phyloP scores from a whole-genome alignment of 2,888 invertebrate species.

The Catonia carolina region DNA sequence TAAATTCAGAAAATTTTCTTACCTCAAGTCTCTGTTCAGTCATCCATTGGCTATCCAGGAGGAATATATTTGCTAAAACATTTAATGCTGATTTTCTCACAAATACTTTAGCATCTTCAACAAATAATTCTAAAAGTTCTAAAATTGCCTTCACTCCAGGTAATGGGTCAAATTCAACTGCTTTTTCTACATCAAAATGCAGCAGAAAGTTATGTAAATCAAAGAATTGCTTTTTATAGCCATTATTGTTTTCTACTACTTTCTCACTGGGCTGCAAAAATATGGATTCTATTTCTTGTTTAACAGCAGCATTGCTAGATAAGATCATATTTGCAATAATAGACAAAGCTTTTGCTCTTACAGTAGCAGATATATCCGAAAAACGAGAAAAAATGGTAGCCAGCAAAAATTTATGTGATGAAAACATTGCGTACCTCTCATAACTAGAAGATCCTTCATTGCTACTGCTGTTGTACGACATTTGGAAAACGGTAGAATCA shows the following conservation, averaged over 20 bases:
- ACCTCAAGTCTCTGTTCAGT: constrained; percentile 29
- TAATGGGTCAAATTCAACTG: constrained; percentile 35
- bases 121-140: constrained; percentile 43
- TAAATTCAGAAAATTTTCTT: no score
- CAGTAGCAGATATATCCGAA: constrained; percentile 51
- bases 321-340: constrained; percentile 50
- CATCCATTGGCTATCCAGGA: constrained; percentile 31
- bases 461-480: background rate
- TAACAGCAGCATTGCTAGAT: constrained; percentile 31
- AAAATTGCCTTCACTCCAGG: constrained; percentile 40
- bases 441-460: background rate
- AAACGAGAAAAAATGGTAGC: constrained; percentile 49
- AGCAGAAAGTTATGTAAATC: constrained; percentile 23
- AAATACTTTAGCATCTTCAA: constrained; percentile 49
- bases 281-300: constrained; percentile 32
- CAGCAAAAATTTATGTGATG: constrained; percentile 41
- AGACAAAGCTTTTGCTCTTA: constrained; percentile 56
- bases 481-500: background rate
- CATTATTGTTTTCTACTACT: constrained; percentile 11
- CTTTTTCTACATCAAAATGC: constrained; percentile 18
- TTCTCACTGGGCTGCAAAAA: constrained; percentile 28
- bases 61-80: constrained; percentile 41
- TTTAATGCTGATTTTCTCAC: constrained; percentile 48
- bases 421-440: constrained; percentile 21
- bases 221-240: constrained; percentile 23